phyloP scores from a whole-genome alignment of 53 echinoderm and acorn worm species.

The Zoroaster sp. region DNA sequence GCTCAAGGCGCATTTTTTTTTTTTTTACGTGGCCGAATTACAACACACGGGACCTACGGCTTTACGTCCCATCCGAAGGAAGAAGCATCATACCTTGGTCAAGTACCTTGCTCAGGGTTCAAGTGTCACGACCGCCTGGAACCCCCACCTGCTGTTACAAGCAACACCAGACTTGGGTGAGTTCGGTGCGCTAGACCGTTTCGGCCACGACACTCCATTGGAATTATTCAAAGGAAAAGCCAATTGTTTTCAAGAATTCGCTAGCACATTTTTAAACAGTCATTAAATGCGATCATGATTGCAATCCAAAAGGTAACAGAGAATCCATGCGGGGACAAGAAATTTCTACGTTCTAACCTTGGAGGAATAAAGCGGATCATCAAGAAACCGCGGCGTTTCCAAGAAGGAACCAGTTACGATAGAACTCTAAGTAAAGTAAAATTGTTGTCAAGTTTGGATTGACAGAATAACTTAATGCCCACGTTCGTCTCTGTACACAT shows the following conservation, averaged over 20 bases:
- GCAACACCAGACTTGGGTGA: no score
- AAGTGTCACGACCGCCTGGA: no score
- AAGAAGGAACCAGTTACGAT: slow-evolving; percentile 18
- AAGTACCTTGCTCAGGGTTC: no score
- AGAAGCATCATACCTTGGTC: no score
- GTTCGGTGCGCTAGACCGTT: no score
- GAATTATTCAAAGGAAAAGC: neutral
- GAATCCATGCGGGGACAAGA: slow-evolving; percentile 5
- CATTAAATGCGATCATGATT: slow-evolving; percentile 23
- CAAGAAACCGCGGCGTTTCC: neutral
- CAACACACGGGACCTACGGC: neutral
- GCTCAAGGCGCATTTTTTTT: neutral
- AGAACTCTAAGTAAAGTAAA: neutral
- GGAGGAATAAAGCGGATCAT: slow-evolving; percentile 12
- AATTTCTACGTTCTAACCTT: neutral
- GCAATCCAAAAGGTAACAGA: neutral
- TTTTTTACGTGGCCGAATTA: neutral
- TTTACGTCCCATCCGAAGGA: no score
- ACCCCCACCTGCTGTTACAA: no score
- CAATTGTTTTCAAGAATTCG: neutral
- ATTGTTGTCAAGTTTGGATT: neutral
- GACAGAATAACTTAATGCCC: neutral
- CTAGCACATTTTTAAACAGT: neutral
- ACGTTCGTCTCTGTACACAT: neutral
- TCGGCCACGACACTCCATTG: slow-evolving; percentile 14